Percentiles rank a stretch among this genome's conserved stretches.
These are phyloP conservation scores for Sparidentex hasta DNA, from an alignment of 2,797 vertebrate genomes.

Conservation along the genomic window DNA sequence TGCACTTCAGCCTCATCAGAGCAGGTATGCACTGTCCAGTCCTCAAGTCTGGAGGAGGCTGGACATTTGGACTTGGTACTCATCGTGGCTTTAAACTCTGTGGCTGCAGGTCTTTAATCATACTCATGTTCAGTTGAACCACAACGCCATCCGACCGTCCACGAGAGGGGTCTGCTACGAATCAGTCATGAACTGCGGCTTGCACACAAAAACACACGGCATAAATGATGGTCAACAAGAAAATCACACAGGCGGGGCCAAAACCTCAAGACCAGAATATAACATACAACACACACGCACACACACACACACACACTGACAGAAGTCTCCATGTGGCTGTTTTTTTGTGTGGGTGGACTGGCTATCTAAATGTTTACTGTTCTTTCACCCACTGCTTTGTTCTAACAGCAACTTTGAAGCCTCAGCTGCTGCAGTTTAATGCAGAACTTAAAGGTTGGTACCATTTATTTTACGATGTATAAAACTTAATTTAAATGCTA, in stretches of 20 bases:
- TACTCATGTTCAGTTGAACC: conserved; percentile 36
- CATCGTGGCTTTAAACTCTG: conserved; percentile 33
- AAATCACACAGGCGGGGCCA: conserved; percentile 42
- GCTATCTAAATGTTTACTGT: conserved; percentile 68
- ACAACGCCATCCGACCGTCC: conserved; percentile 14
- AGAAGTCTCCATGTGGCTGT: conserved; percentile 41
- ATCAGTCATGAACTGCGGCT: conserved; percentile 47
- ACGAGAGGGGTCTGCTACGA: conserved; percentile 40
- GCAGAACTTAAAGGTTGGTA: neutral
- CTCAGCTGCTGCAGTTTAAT: conserved; percentile 38
- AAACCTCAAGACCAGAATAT: conserved; percentile 49
- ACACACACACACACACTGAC: conserved; percentile 32
- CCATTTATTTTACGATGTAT: neutral
- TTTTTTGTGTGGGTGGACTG: conserved; percentile 52
- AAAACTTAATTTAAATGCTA: neutral
- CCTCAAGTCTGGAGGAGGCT: neutral
- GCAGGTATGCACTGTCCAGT: neutral
- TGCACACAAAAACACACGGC: conserved; percentile 39
- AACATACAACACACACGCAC: conserved; percentile 18
- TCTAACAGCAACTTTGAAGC: conserved; percentile 17
- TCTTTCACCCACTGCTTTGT: conserved; percentile 29
- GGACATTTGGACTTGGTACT: conserved; percentile 1
- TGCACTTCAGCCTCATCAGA: neutral
- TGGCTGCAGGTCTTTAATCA: conserved; percentile 39
- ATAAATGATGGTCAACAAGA: conserved; percentile 63